These are phyloP conservation scores for Pterostichus madidus DNA, from an alignment of 2,888 invertebrate genomes.

Conservation along the genomic window DNA sequence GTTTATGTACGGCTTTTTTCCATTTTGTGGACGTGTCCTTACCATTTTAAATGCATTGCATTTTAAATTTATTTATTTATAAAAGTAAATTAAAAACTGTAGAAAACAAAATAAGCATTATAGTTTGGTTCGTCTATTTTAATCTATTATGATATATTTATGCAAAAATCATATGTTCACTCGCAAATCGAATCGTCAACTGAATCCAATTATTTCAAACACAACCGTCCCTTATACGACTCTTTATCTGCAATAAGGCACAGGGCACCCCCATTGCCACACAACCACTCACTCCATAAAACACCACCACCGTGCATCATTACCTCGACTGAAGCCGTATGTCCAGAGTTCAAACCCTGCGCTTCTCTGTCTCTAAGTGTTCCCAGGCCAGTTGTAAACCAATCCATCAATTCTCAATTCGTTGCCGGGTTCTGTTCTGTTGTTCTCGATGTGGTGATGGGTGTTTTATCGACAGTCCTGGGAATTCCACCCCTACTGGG, in stretches of 20 bases:
- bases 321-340: not conserved
- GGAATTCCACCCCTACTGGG: conserved; percentile 55
- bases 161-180: conserved; percentile 28
- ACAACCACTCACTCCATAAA: not conserved
- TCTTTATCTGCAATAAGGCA: conserved; percentile 4
- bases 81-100: too few relatives aligned
- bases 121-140: not conserved
- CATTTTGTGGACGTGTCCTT: too few relatives aligned
- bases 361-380: conserved; percentile 26
- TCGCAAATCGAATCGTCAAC: conserved; percentile 7
- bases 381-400: conserved; percentile 64
- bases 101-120: too few relatives aligned
- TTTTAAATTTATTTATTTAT: too few relatives aligned
- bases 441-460: conserved; percentile 10
- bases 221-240: not conserved
- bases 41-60: too few relatives aligned
- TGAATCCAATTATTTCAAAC: conserved; percentile 2
- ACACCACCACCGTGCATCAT: conserved; percentile 9
- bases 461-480: conserved; percentile 51
- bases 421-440: not conserved
- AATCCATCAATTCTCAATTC: conserved; percentile 55
- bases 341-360: conserved; percentile 34
- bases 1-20: too few relatives aligned
- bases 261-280: conserved; percentile 24
- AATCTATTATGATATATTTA: too few relatives aligned